Evolutionary conservation across 2,113 vertebrate species (phyloP), one percentile per base, ranked within the genome.

Genomic region (Erinaceus europaeus): DNA sequence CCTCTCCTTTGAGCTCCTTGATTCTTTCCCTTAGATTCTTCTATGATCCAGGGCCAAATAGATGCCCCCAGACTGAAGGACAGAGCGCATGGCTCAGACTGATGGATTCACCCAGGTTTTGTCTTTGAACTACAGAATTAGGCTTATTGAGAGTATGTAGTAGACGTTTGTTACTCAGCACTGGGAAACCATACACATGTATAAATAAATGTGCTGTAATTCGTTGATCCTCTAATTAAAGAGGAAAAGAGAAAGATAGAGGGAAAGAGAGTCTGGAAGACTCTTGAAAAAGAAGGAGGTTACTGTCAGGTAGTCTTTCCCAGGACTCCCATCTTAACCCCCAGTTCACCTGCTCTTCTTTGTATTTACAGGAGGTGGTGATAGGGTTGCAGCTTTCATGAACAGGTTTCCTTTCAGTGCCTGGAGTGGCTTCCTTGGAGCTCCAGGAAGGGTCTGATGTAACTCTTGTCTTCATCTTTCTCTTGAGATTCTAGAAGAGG

Each of bases 401-500:
- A 36, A 69, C 15, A 32, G 52, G 9, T 18, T 82, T 20, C 32
- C 32, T 46, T 15, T 84, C 3, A 14, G 29, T 59, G 36, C 80
- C 57, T 55, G 53, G 23, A 23, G 20, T 55, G 55, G 23, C 32
- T 32, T n/a, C n/a, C n/a, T n/a, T 13, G 15, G 1, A 12, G 48
- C 2, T 57, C 20, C 23, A 20, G 34, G 14, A 34, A 78, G 21
- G 11, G 38, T 32, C n/a, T 65, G 27, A 14, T 50, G 23, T 32
- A 67, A 9, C 25, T 65, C 81, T 90, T 87, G 57, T 38, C 68
- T 74, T 88, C 21, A 82, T 20, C 29, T 55, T 34, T 27, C 59
- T 62, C 59, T 11, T 59, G 36, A 90, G 84, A 86, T 72, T 34
- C 42, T 55, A 36, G 72, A 86, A 86, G 67, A 86, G 29, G 29